Base-by-base conservation (phyloP, 2,888 invertebrate genomes). In the Endomychus coccineus region DNA sequence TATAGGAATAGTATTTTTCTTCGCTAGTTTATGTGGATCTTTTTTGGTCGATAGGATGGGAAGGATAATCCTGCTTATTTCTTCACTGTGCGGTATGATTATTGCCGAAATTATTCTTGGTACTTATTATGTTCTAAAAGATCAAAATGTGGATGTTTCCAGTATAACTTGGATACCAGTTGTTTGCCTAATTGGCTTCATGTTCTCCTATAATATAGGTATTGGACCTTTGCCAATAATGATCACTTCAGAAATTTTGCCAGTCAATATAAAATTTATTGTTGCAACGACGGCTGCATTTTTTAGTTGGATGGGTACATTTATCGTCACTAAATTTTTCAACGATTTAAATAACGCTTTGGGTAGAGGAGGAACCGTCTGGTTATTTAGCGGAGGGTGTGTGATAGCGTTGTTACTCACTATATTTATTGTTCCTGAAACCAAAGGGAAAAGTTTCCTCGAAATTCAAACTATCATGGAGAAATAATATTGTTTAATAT, bases 201-300 rank as follows among this genome's bases (percentile, higher is more conserved):
- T 80, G 56, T 45, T 54, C 12, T 38, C 33, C 12, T 38, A 24
- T 11, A 38, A 28, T n/a, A 27, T 38, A 14, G 85, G 77, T 1
- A 75, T 80, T 32, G 86, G 90, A 3, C 81, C 85, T 0, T 61
- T 87, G 16, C 81, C 83, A 0, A 84, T 85, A 84, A 80, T 83
- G 2, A 77, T 88, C 14, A 77, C 86, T 71, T 79, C 83, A 1
- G 88, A 88, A 60, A 74, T 88, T 64, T 78, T 90, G 59, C 80
- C 90, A 15, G 68, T 79, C 0, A 81, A 84, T 46, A 80, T 84
- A 2, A 83, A 83, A 60, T 76, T 80, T 0, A 68, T 74, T 12
- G 83, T 82, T 0, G 78, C 83, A 0, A 78, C 83, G 0, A 69
- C 88, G 1, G 81, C 83, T 0, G 82, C 87, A 0, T 78, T 80